Conservation (phyloP, 2,113 vertebrate genomes). For the Chroicocephalus ridibundus region DNA sequence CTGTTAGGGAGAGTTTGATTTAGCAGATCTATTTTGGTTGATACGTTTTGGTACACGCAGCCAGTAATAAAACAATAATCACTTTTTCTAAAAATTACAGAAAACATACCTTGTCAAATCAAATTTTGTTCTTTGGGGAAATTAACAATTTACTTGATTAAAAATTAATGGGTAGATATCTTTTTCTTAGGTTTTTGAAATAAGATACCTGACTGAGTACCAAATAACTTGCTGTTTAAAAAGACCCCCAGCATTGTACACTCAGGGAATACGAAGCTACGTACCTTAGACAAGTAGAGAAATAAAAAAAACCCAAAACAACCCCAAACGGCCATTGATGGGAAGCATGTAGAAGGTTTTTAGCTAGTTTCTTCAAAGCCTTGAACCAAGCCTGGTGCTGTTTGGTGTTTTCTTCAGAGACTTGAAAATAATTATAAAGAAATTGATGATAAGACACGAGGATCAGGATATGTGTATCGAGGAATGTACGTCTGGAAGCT, state of each 20-base stretch:
- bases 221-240: not conserved
- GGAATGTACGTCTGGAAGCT: not conserved
- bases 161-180: not conserved
- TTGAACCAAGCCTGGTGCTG: not conserved
- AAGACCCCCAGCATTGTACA: not conserved
- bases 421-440: not conserved
- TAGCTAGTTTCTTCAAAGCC: not conserved
- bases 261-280: not conserved
- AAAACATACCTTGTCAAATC: not conserved
- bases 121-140: not conserved
- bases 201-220: not conserved
- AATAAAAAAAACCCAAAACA: not conserved
- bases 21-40: not conserved
- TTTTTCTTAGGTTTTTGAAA: not conserved
- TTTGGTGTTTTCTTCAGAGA: not conserved
- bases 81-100: not conserved
- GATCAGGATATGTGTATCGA: accelerated
- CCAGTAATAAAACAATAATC: not conserved
- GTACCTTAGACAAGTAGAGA: not conserved
- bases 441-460: not conserved
- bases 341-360: not conserved
- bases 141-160: not conserved
- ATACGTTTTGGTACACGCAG: accelerated
- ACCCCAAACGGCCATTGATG: not conserved
- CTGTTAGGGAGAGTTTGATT: not conserved